Percentiles rank a stretch among this genome's conserved stretches.
phyloP scores from a whole-genome alignment of 2,888 invertebrate species.

The Byasa hedistus region DNA sequence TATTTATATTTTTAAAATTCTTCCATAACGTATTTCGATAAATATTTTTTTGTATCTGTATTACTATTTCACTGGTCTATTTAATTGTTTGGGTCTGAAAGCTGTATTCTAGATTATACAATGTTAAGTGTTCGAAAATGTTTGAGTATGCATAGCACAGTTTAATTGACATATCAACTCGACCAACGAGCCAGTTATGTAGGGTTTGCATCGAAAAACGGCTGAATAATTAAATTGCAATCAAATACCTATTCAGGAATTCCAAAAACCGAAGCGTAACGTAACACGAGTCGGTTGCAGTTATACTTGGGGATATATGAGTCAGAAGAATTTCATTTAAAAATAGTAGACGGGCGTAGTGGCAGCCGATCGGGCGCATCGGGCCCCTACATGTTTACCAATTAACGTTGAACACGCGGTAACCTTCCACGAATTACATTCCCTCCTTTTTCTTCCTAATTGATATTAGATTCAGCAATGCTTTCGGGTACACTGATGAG shows the following conservation, averaged over 20 bases:
- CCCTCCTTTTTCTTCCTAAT: slow-evolving; percentile 48
- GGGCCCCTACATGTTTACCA: slow-evolving; percentile 66
- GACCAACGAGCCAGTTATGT: slow-evolving; percentile 40
- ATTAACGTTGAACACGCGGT: slow-evolving; percentile 52
- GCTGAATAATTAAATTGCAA: slow-evolving; percentile 67
- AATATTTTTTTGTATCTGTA: no score
- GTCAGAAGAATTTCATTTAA: slow-evolving; percentile 72
- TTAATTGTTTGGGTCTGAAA: no score
- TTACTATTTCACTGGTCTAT: no score
- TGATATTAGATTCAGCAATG: slow-evolving; percentile 56
- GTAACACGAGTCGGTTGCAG: slow-evolving; percentile 51
- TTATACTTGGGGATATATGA: slow-evolving; percentile 65
- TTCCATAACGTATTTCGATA: background rate
- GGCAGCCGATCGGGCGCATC: slow-evolving; percentile 51
- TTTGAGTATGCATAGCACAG: slow-evolving; percentile 42
- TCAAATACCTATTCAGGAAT: slow-evolving; percentile 63
- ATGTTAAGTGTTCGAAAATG: slow-evolving; percentile 17
- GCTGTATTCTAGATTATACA: slow-evolving; percentile 12
- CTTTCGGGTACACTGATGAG: slow-evolving; percentile 39
- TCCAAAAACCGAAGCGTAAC: slow-evolving; percentile 49
- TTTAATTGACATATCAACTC: slow-evolving; percentile 41
- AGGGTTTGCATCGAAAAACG: slow-evolving; percentile 51
- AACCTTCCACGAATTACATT: slow-evolving; percentile 42
- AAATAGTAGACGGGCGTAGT: slow-evolving; percentile 56
- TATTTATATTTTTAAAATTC: no score